A percentile compares a stretch with the other conserved stretches of the same genome.
phyloP scores from a whole-genome alignment of 2,113 vertebrate genomes.

The Marcusenius ussheri region DNA sequence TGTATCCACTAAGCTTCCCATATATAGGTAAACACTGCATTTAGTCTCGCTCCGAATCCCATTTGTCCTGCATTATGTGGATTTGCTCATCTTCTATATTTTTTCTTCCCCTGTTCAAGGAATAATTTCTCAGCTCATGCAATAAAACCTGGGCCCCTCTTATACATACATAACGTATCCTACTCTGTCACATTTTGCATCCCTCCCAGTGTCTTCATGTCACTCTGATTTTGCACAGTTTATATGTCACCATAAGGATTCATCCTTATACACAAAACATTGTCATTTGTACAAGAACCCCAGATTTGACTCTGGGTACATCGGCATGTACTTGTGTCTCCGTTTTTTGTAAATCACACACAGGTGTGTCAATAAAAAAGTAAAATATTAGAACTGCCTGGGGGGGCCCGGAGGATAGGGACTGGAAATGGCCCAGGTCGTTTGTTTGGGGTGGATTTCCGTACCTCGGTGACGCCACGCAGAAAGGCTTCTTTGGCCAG shows the following conservation, averaged over 20 bases:
- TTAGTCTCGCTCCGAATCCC: background rate
- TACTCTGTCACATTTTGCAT: background rate
- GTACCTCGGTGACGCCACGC: slow-evolving; percentile 83
- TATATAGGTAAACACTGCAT: background rate
- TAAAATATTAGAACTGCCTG: background rate
- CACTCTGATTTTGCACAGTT: background rate
- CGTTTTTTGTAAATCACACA: background rate
- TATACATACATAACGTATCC: background rate
- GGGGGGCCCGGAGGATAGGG: background rate
- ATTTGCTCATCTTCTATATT: background rate
- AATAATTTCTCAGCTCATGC: background rate
- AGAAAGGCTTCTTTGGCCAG: slow-evolving; percentile 90
- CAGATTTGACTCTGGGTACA: background rate
- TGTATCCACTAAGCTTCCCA: background rate
- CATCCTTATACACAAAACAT: background rate
- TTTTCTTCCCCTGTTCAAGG: background rate
- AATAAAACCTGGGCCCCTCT: background rate
- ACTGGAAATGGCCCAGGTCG: background rate
- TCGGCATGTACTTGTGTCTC: background rate
- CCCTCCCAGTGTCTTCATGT: background rate
- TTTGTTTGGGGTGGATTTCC: background rate
- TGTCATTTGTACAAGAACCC: too few species aligned
- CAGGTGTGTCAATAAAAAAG: too few species aligned
- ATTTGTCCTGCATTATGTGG: background rate
- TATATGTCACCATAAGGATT: background rate